These are phyloP conservation scores for Melanargia galathea DNA, from an alignment of 2,888 invertebrate species.

Conservation along the genomic window DNA sequence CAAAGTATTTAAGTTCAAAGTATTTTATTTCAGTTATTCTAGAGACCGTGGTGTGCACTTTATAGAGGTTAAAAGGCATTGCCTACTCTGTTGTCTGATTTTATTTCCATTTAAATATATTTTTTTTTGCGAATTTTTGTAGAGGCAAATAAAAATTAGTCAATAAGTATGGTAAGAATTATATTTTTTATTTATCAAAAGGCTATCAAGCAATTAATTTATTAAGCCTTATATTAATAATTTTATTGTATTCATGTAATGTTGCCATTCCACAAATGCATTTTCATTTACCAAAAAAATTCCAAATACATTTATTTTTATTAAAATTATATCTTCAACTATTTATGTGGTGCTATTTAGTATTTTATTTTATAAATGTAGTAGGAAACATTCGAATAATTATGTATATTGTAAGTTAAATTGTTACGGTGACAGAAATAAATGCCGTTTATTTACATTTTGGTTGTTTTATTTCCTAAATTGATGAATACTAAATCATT, in stretches of 20 bases:
- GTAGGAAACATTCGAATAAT: conserved; percentile 17
- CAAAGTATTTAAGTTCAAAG: not conserved
- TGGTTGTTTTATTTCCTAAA: not conserved
- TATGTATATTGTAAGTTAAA: conserved; percentile 12
- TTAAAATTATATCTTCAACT: not conserved
- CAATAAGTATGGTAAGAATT: not conserved
- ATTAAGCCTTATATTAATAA: not conserved
- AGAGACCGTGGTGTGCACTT: not conserved
- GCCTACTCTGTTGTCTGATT: too few species aligned
- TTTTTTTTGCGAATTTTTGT: too few species aligned
- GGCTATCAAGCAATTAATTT: not conserved
- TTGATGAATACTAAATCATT: too few species aligned
- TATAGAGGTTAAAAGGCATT: too few species aligned
- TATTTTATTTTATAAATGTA: not conserved
- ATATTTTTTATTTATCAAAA: not conserved
- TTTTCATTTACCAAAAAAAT: not conserved
- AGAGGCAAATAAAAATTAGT: not conserved
- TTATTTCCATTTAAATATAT: too few species aligned
- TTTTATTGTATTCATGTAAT: not conserved
- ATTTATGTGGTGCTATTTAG: conserved; percentile 22
- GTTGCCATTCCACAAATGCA: conserved; percentile 21
- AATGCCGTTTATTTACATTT: conserved; percentile 11
- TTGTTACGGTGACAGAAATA: conserved; percentile 11
- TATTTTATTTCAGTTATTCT: not conserved
- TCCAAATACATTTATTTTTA: conserved; percentile 2